Evolutionary conservation across 1,140 invertebrate genomes (phyloP).

Genomic region (Phortica variegata): DNA sequence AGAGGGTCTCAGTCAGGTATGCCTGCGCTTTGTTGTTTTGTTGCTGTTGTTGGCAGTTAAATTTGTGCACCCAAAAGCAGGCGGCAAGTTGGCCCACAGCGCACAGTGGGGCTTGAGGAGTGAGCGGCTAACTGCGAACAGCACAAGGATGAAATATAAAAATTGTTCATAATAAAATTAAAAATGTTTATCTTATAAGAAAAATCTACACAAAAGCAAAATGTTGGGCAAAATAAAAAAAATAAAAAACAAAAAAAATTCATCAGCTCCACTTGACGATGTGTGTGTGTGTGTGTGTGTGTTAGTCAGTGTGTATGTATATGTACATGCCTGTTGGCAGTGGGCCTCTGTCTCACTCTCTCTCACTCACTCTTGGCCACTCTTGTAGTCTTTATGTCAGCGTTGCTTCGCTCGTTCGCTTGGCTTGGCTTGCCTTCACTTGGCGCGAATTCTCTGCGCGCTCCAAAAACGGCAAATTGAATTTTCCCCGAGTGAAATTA

Average conservation of each 20-base stretch:
- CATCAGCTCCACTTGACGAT: neutral
- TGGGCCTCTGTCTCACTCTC: too few relatives aligned
- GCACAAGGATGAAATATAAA: constrained; percentile 9
- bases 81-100: too few relatives aligned
- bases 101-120: too few relatives aligned
- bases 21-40: too few relatives aligned
- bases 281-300: constrained; percentile 11
- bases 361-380: too few relatives aligned
- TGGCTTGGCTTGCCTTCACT: too few relatives aligned
- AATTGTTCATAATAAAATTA: constrained; percentile 45
- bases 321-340: neutral
- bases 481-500: constrained; percentile 53
- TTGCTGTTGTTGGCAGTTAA: too few relatives aligned
- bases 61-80: too few relatives aligned
- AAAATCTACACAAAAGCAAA: constrained; percentile 36
- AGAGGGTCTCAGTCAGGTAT: constrained; percentile 26
- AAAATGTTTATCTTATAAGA: constrained; percentile 36
- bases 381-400: neutral
- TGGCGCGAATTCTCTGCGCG: too few relatives aligned
- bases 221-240: constrained; percentile 13
- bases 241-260: neutral
- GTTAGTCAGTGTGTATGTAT: constrained; percentile 2
- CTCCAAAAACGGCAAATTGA: constrained; percentile 45
- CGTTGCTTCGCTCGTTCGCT: constrained; percentile 1
- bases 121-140: constrained; percentile 23